Evolutionary conservation across 2,113 vertebrate genomes (phyloP), one percentile per base, ranked within the genome.

Genomic region (Cyphomyrus plagiostoma): DNA sequence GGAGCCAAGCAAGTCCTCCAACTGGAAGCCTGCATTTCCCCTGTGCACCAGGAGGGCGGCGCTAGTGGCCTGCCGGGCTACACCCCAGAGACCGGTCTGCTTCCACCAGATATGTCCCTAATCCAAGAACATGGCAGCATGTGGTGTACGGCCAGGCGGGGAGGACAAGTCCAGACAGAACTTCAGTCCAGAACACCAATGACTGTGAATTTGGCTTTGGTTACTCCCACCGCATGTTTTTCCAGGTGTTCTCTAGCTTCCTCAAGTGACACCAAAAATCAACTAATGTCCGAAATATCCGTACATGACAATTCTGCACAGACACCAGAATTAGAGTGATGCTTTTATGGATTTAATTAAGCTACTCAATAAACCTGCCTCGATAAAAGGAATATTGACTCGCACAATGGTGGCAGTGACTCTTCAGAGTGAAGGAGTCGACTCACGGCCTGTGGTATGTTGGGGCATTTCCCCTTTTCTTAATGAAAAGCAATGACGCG

Each of bases 341-440:
- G 21, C 45, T 48, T 84, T 84, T 46, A 48, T 46, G 23, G 82
- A n/a, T 84, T 84, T 84, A 84, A 84, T 84, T 84, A n/a, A 45
- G 35, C 45, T 84, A 23, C 23, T 84, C 7, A 2, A 46, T 48
- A 84, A 70, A 84, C 45, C 45, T 84, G 82, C 21, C 35, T 48
- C 82, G 46, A 84, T 23, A 45, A 48, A 80, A 80, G 30, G 82
- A 84, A 42, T 48, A 45, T 84, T 48, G 23, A 84, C 21, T n/a
- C 82, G 8, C 19, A n/a, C 30, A 42, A 17, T 82, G 77, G 39
- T 4, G 45, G 82, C 39, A 46, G 82, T 46, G 23, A 84, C 82
- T n/a, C 82, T 1, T 9, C 19, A n/a, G 82, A 23, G 82, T 13
- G 45, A 48, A 48, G 10, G 45, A 84, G 42, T 84, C 45, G 23